Base-by-base conservation (phyloP, 1,140 invertebrate species). In the Zeugodacus cucurbitae region DNA sequence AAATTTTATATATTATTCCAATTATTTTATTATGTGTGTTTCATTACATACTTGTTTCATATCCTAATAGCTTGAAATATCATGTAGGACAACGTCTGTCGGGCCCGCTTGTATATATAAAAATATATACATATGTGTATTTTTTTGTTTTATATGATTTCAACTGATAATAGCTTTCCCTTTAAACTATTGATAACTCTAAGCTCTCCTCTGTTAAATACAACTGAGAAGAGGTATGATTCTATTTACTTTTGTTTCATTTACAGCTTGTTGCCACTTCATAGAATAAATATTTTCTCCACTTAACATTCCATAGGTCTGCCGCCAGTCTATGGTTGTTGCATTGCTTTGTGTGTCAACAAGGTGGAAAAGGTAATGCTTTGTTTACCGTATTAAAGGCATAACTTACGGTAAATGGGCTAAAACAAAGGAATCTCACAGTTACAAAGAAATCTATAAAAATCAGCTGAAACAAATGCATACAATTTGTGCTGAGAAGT, bases 381-480 rank as follows among this genome's bases (percentile, higher is more conserved):
- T 82, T 82, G 74, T 82, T 82, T 82, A 82, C 48, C n/a, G 22
- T 10, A 82, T 34, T 48, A 82, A 82, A 82, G 41, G n/a, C 74
- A 26, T 41, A 26, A 6, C 41, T 26, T n/a, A 48, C 20, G 10
- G 20, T 48, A 48, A 82, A 48, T 41, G 29, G 74, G n/a, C 48
- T 10, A 41, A 41, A 82, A 82, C 4, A 82, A 44, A 26, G 37
- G 48, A 29, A 82, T 22, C n/a, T 48, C n/a, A 17, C 3, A 20
- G 17, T 5, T n/a, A 22, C 17, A 67, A 74, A 74, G 32, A 74
- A 74, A 74, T 17, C 17, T 37, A 22, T 74, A 37, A 37, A 74
- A 37, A 74, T 82, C 41, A 14, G 34, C 74, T 37, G 20, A 70
- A 70, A 26, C 14, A 10, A 17, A n/a, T n/a, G n/a, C n/a, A n/a